Conservation (phyloP, 2,888 invertebrate species). For the Nesidiocoris tenuis region DNA sequence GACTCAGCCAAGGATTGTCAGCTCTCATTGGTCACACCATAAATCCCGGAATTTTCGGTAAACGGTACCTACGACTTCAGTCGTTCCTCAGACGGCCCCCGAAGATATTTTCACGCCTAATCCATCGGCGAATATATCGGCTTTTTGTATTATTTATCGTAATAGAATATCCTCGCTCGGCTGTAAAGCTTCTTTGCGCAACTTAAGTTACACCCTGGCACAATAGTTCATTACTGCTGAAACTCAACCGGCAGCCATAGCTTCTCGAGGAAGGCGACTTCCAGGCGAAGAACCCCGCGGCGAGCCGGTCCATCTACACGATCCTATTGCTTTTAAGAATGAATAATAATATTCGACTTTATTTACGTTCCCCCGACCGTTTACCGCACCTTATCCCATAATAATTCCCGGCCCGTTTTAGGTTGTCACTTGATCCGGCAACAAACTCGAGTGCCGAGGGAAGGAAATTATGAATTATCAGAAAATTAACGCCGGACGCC, state of each 20-base stretch:
- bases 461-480: not conserved
- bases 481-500: not conserved
- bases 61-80: no score
- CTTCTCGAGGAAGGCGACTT: not conserved
- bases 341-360: not conserved
- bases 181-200: no score
- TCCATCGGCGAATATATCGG: no score
- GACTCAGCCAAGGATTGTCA: no score
- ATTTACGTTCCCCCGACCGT: not conserved
- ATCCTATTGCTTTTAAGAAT: not conserved
- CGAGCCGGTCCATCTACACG: not conserved
- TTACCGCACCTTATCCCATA: not conserved
- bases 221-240: not conserved
- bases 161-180: no score
- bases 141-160: no score
- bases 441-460: not conserved
- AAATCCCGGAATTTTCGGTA: no score
- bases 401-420: not conserved
- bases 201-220: no score
- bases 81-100: no score
- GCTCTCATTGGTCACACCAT: no score
- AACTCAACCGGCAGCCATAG: not conserved
- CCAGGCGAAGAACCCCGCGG: not conserved
- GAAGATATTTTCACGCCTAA: no score
- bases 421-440: not conserved